A percentile compares a stretch with the other conserved stretches of the same genome.
These are phyloP conservation scores for Philopedon plagiatum DNA, from an alignment of 2,888 invertebrate genomes.

Conservation along the genomic window DNA sequence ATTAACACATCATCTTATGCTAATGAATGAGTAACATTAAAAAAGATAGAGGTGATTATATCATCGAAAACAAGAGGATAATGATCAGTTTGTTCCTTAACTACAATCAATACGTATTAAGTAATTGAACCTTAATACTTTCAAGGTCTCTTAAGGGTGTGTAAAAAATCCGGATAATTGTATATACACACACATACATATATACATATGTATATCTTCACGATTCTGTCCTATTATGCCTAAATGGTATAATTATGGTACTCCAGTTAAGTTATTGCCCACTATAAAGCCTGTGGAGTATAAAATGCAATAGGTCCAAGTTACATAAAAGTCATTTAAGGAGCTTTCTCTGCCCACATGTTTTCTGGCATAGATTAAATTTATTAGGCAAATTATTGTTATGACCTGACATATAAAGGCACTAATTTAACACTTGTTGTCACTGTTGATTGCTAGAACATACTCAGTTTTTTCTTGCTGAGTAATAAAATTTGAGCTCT, in stretches of 20 bases:
- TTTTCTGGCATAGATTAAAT: slow-evolving; percentile 44
- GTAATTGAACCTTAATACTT: slow-evolving; percentile 10
- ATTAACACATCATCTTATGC: not conserved
- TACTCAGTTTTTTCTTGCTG: not conserved
- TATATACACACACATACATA: too few relatives aligned
- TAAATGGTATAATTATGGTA: slow-evolving; percentile 16
- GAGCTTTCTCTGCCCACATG: slow-evolving; percentile 47
- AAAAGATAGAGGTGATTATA: not conserved
- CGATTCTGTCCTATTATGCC: slow-evolving; percentile 28
- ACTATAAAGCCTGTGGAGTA: slow-evolving; percentile 4
- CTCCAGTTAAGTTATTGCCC: not conserved
- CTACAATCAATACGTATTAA: slow-evolving; percentile 18
- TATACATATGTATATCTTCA: slow-evolving; percentile 34
- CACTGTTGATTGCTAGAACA: not conserved
- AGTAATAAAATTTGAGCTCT: too few relatives aligned
- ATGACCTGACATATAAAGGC: slow-evolving; percentile 36
- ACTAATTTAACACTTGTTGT: slow-evolving; percentile 25
- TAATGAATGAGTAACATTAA: not conserved
- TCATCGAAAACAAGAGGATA: not conserved
- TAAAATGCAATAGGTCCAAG: slow-evolving; percentile 1
- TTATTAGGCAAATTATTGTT: slow-evolving; percentile 45
- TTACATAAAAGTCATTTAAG: slow-evolving; percentile 26
- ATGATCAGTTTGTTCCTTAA: slow-evolving; percentile 13
- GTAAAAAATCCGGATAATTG: too few relatives aligned
- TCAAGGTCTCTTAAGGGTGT: slow-evolving; percentile 20